A percentile compares a stretch with the other conserved stretches of the same genome.
phyloP scores from a whole-genome alignment of 2,113 vertebrate species.

The Podocnemis expansa region DNA sequence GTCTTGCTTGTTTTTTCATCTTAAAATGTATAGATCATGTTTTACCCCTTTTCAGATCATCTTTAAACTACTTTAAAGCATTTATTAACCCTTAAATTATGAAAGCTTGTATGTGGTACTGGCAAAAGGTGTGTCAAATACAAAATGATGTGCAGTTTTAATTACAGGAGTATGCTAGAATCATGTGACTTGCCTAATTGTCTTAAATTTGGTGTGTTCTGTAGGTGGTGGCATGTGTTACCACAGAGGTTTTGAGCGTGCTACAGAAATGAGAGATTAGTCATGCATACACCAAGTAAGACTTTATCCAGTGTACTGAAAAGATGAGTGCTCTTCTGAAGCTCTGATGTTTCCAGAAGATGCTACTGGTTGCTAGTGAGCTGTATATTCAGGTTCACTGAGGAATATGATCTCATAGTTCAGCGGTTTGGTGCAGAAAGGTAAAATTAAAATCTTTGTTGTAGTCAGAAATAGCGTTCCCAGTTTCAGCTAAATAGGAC shows the following conservation, averaged over 20 bases:
- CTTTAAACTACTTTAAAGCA: neutral
- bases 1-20: neutral
- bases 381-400: neutral
- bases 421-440: neutral
- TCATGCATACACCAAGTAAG: neutral
- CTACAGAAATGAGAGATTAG: neutral
- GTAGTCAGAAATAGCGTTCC: constrained; percentile 1
- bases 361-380: neutral
- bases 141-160: neutral
- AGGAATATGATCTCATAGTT: neutral
- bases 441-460: neutral
- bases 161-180: neutral
- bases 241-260: neutral
- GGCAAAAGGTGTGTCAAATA: neutral
- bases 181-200: neutral
- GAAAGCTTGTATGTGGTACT: neutral
- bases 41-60: neutral
- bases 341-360: neutral
- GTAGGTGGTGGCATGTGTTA: neutral
- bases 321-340: neutral
- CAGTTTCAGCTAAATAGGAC: neutral
- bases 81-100: neutral
- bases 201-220: neutral
- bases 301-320: neutral
- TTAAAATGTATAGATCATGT: neutral